Evolutionary conservation across 2,113 vertebrate species (phyloP).

Genomic region (Cyanoramphus novaezelandiae): DNA sequence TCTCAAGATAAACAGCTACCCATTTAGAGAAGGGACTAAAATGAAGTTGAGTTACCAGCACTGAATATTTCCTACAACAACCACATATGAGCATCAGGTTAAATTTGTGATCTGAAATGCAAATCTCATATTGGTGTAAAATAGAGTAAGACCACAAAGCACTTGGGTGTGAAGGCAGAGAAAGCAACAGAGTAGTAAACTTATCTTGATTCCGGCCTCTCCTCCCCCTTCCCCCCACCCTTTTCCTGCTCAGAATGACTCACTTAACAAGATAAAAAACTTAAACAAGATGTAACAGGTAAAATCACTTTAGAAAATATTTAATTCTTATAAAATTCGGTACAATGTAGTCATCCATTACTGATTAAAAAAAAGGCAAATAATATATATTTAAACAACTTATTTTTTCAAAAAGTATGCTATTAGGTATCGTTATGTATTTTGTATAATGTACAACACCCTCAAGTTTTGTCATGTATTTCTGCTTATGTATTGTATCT

Average conservation of each 20-base stretch:
- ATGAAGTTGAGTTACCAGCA: not conserved
- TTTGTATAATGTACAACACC: not conserved
- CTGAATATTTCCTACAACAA: not conserved
- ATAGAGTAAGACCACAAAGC: not conserved
- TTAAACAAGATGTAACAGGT: not conserved
- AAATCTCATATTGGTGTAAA: not conserved
- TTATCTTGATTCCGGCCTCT: not conserved
- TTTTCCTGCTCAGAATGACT: not conserved
- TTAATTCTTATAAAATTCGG: not conserved
- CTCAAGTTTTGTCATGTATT: not conserved
- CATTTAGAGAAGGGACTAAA: not conserved
- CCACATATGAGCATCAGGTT: not conserved
- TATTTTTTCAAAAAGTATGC: not conserved
- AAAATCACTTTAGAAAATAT: not conserved
- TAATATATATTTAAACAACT: not conserved
- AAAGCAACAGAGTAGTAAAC: not conserved
- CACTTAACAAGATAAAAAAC: not conserved
- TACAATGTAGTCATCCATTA: not conserved
- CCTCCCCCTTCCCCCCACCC: fast-evolving
- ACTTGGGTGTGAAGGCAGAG: not conserved
- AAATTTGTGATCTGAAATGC: not conserved
- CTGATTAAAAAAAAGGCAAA: not conserved
- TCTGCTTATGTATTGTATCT: not conserved
- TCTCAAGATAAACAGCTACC: not conserved
- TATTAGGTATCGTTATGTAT: not conserved